Evolutionary conservation across 2,888 invertebrate genomes (phyloP).

Genomic region (Campoplex nolae): DNA sequence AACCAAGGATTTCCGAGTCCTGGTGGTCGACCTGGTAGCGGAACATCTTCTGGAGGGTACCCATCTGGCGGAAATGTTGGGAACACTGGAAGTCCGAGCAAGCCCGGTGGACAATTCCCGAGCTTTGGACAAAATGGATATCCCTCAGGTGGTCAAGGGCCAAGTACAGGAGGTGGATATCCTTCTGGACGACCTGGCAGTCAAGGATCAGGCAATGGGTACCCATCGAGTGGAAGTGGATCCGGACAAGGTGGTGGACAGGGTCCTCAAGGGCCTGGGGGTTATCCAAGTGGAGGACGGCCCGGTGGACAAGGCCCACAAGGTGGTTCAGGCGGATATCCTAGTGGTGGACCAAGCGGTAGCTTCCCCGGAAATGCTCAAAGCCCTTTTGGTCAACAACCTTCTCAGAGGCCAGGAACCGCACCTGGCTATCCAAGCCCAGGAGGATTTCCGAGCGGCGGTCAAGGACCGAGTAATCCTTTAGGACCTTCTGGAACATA

Average conservation of each 20-base stretch:
- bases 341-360: constrained; percentile 34
- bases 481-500: constrained; percentile 72
- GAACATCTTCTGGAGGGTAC: constrained; percentile 63
- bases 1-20: constrained; percentile 56
- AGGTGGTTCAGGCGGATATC: constrained; percentile 60
- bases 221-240: constrained; percentile 35
- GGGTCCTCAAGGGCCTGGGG: constrained; percentile 68
- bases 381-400: constrained; percentile 62
- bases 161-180: constrained; percentile 63
- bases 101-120: constrained; percentile 72
- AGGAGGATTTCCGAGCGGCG: constrained; percentile 73
- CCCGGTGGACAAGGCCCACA: constrained; percentile 70
- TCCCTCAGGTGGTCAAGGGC: constrained; percentile 68
- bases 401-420: constrained; percentile 63
- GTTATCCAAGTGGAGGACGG: constrained; percentile 72
- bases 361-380: constrained; percentile 70
- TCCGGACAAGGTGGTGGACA: constrained; percentile 57
- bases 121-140: constrained; percentile 70
- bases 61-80: constrained; percentile 61
- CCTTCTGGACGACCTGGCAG: constrained; percentile 72
- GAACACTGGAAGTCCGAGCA: constrained; percentile 62
- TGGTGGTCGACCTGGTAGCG: constrained; percentile 52
- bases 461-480: constrained; percentile 68
- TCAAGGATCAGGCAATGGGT: constrained; percentile 73
- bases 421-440: constrained; percentile 67